Percentiles rank a stretch among this genome's conserved stretches.
These are phyloP conservation scores for Drosophila neoperkinsi DNA, from an alignment of 2,888 invertebrate genomes.

Conservation along the genomic window DNA sequence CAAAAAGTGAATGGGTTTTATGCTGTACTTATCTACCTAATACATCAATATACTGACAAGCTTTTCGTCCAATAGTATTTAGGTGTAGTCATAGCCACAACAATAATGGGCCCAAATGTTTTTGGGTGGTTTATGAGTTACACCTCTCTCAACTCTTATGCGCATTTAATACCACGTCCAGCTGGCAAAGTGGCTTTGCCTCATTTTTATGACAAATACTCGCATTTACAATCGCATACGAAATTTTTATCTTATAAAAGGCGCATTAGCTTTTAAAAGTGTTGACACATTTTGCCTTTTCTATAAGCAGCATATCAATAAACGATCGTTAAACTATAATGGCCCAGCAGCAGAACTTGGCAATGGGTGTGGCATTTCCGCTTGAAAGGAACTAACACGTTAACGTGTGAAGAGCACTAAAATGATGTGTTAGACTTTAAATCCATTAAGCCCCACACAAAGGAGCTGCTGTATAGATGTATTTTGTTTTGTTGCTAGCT, in stretches of 20 bases:
- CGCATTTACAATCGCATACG: conserved; percentile 42
- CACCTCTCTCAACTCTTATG: conserved; percentile 13
- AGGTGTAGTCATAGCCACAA: conserved; percentile 1
- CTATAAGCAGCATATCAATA: conserved; percentile 62
- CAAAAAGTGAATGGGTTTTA: conserved; percentile 79
- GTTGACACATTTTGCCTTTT: conserved; percentile 69
- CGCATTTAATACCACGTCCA: conserved; percentile 11
- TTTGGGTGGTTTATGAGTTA: conserved; percentile 73
- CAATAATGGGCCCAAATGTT: conserved; percentile 57
- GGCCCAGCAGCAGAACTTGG: conserved; percentile 30
- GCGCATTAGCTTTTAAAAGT: conserved; percentile 57
- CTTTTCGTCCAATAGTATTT: conserved; percentile 12
- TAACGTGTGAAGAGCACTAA: conserved; percentile 41
- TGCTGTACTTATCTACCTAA: conserved; percentile 61
- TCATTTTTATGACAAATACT: conserved; percentile 62
- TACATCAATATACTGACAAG: conserved; percentile 46
- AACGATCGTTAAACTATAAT: conserved; percentile 65
- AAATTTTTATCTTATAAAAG: conserved; percentile 43
- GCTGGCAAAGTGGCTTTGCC: conserved; percentile 34
- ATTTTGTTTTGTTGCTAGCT: conserved; percentile 40
- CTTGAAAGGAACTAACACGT: conserved; percentile 41
- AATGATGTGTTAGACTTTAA: conserved; percentile 50
- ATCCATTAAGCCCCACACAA: conserved; percentile 48
- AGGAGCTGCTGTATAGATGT: conserved; percentile 23
- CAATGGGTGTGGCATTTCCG: conserved; percentile 73